phyloP scores from a whole-genome alignment of 2,797 vertebrate genomes.

The Erpetoichthys calabaricus region DNA sequence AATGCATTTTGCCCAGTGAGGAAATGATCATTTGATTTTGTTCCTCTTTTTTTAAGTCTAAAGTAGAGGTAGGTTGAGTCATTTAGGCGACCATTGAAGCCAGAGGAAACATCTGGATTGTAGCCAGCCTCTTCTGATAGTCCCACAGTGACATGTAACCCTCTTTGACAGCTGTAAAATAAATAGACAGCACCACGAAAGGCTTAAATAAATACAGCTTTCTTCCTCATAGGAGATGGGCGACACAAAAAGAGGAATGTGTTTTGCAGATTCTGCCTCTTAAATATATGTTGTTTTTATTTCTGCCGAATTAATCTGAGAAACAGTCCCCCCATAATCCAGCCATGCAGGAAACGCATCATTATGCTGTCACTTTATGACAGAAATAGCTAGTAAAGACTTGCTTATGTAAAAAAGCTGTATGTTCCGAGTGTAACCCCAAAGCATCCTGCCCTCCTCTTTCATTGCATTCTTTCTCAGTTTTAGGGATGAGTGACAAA shows the following conservation, averaged over 20 bases:
- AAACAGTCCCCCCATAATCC: neutral
- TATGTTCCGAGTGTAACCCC: too few relatives aligned
- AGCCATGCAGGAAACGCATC: neutral
- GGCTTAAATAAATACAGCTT: conserved; percentile 1
- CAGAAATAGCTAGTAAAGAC: neutral
- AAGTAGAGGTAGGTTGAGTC: too few relatives aligned
- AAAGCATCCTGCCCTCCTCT: too few relatives aligned
- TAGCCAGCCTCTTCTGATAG: conserved; percentile 2
- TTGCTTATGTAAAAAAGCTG: too few relatives aligned
- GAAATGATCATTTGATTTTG: too few relatives aligned
- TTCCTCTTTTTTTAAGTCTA: too few relatives aligned
- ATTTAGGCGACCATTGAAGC: neutral
- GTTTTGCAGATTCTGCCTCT: neutral
- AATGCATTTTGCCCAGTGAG: too few relatives aligned
- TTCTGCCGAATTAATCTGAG: neutral
- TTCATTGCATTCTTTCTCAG: too few relatives aligned
- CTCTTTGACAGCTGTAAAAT: neutral
- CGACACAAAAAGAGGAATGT: neutral
- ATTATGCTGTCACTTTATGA: neutral
- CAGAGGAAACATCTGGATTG: conserved; percentile 3
- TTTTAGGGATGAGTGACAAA: too few relatives aligned
- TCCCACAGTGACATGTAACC: conserved; percentile 4
- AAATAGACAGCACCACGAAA: conserved; percentile 1
- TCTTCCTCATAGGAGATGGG: neutral
- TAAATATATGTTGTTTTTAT: neutral